phyloP scores from a whole-genome alignment of 2,113 vertebrate genomes.

The Syngnathus scovelli region DNA sequence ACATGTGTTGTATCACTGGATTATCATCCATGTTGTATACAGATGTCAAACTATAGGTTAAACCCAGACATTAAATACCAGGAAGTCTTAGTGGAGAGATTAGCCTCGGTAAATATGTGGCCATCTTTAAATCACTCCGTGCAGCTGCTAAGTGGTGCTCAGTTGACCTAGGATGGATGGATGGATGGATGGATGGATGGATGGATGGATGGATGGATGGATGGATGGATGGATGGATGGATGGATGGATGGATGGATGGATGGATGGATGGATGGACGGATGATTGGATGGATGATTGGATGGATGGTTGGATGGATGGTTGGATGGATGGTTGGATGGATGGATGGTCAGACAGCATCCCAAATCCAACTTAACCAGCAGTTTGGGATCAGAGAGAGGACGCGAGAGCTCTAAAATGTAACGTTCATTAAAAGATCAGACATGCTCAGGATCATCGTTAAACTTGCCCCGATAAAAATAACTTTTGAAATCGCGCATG shows the following conservation, averaged over 20 bases:
- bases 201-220: no score
- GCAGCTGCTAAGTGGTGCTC: conserved; percentile 25
- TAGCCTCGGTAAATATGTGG: conserved; percentile 20
- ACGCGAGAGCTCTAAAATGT: conserved; percentile 38
- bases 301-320: no score
- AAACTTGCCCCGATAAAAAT: conserved; percentile 46
- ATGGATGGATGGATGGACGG: no score
- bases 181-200: no score
- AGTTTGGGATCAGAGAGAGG: conserved; percentile 28
- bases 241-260: no score
- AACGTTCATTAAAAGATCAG: conserved; percentile 54
- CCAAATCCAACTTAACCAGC: not conserved
- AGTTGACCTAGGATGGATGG: conserved; percentile 27
- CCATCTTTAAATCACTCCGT: conserved; percentile 7
- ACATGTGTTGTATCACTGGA: conserved; percentile 21
- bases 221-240: no score
- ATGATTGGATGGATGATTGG: no score
- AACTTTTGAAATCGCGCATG: conserved; percentile 37
- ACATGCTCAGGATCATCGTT: conserved; percentile 52
- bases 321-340: no score
- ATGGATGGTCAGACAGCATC: no score
- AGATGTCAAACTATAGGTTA: conserved; percentile 34
- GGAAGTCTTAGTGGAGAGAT: conserved; percentile 32
- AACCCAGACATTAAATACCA: conserved; percentile 45
- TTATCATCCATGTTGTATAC: conserved; percentile 24